Percentiles rank a stretch among this genome's conserved stretches.
Conservation (phyloP, 2,113 vertebrate species). For the Corythornis vintsioides region DNA sequence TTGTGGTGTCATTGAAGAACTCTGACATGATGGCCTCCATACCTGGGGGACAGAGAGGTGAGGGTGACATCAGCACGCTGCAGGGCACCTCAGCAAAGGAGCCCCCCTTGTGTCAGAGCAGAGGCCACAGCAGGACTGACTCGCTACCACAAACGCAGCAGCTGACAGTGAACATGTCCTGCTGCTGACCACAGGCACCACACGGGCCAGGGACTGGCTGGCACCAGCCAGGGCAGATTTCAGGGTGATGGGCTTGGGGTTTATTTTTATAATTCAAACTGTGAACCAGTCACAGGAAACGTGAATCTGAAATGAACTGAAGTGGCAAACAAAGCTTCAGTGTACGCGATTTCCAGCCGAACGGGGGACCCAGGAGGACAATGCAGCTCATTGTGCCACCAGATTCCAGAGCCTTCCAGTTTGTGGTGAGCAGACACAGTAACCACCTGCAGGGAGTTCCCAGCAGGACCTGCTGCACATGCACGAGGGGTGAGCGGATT, state of each 20-base stretch:
- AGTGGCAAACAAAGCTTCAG: neutral
- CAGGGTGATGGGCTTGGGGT: rapidly evolving
- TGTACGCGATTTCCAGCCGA: neutral
- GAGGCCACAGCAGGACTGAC: rapidly evolving
- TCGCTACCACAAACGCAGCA: neutral
- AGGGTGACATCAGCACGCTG: rapidly evolving
- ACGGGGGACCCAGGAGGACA: neutral
- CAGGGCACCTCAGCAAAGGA: neutral
- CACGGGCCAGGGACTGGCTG: neutral
- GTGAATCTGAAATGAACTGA: neutral
- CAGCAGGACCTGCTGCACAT: neutral
- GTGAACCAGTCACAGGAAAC: neutral
- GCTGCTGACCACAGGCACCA: neutral
- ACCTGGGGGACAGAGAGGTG: constrained; percentile 69
- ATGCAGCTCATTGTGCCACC: neutral
- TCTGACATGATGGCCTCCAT: constrained; percentile 99
- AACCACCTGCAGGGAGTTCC: rapidly evolving
- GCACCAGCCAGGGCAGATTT: rapidly evolving
- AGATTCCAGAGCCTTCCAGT: constrained; percentile 20
- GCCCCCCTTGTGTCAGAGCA: neutral
- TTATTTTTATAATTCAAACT: neutral
- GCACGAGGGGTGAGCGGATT: neutral
- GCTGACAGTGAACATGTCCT: rapidly evolving
- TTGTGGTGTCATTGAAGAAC: constrained; percentile 98
- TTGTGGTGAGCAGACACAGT: neutral